Percentiles rank a stretch among this genome's conserved stretches.
Evolutionary conservation across 2,797 vertebrate species (phyloP).

Genomic region (Etheostoma perlongum): DNA sequence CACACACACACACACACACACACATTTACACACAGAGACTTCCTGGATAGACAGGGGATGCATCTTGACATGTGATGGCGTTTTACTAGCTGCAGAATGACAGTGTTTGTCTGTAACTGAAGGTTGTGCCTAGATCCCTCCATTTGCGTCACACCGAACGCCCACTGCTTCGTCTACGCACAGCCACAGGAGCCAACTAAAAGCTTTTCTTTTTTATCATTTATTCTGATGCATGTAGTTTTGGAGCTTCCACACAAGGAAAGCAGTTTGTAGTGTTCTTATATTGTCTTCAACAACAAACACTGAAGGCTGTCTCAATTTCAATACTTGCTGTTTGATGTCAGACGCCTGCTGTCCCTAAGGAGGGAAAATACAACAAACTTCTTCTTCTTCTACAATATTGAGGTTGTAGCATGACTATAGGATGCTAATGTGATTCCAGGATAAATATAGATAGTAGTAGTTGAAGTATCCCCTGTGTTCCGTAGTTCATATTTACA

Average conservation of each 20-base stretch:
- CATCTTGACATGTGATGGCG: constrained; percentile 56
- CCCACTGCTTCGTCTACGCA: constrained; percentile 20
- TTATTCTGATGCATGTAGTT: constrained; percentile 29
- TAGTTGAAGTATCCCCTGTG: neutral
- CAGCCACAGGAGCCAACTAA: constrained; percentile 11
- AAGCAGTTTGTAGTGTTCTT: constrained; percentile 31
- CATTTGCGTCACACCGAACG: constrained; percentile 11
- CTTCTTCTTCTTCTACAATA: constrained; percentile 1
- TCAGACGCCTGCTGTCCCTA: constrained; percentile 42
- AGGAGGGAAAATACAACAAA: constrained; percentile 31
- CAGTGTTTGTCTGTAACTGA: constrained; percentile 59
- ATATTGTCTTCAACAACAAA: constrained; percentile 31
- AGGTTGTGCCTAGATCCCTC: constrained; percentile 52
- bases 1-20: too few relatives aligned
- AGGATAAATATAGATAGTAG: constrained; percentile 5
- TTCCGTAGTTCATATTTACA: constrained; percentile 2
- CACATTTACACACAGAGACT: neutral
- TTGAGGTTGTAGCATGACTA: neutral
- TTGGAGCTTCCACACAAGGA: constrained; percentile 6
- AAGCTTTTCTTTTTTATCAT: constrained; percentile 29
- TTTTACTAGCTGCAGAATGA: constrained; percentile 56
- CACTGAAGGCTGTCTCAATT: constrained; percentile 43
- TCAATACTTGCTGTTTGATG: constrained; percentile 58
- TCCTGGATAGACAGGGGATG: constrained; percentile 44
- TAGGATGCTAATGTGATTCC: neutral